These are phyloP conservation scores for Pelagia noctiluca DNA, from an alignment of 30 jellyfish, hydroid and myxozoan species.

Conservation along the genomic window DNA sequence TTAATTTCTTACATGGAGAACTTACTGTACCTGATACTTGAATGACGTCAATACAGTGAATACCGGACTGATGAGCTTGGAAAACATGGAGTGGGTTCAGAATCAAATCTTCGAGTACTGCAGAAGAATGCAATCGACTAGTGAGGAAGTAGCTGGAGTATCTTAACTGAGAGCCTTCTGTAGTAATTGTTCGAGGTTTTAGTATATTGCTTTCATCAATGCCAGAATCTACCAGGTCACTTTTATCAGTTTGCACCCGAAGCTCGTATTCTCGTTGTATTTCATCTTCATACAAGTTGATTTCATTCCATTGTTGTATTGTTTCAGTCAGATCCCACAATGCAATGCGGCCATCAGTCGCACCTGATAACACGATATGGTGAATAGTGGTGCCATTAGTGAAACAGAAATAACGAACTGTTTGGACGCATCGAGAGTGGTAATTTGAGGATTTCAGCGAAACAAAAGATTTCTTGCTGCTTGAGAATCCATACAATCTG, in stretches of 20 bases:
- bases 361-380: conserved; percentile 63
- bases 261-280: too few relatives aligned
- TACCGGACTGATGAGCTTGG: conserved; percentile 84
- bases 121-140: conserved; percentile 28
- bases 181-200: not conserved
- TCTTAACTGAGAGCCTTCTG: too few relatives aligned
- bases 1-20: too few relatives aligned
- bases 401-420: conserved; percentile 35
- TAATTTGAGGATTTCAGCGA: conserved; percentile 45
- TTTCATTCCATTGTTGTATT: not conserved
- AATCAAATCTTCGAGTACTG: not conserved
- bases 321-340: conserved; percentile 71
- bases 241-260: too few relatives aligned
- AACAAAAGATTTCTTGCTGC: conserved; percentile 1
- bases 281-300: too few relatives aligned
- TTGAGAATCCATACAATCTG: conserved; percentile 54
- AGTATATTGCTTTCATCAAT: not conserved
- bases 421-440: conserved; percentile 78
- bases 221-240: not conserved
- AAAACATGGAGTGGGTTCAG: conserved; percentile 51
- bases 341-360: conserved; percentile 88
- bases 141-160: too few relatives aligned
- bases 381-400: conserved; percentile 30
- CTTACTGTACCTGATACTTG: too few relatives aligned
- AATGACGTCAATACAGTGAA: conserved; percentile 66